Evolutionary conservation across 2,797 vertebrate species (phyloP).

Genomic region (Eutrigla gurnardus): DNA sequence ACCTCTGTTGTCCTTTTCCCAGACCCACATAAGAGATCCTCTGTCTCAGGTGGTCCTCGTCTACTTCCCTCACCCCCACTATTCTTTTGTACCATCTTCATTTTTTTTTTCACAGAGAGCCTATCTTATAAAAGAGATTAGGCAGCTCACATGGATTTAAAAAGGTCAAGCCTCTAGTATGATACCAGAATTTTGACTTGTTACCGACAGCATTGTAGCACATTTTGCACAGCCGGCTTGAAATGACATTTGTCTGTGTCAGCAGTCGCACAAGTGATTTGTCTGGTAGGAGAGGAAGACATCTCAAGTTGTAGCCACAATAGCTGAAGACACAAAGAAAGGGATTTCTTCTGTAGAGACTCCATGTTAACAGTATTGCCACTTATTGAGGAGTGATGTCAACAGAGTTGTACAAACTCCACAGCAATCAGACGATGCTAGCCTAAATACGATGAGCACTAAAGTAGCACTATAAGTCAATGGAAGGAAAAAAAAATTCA

Average conservation of each 20-base stretch:
- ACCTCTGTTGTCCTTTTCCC: constrained; percentile 63
- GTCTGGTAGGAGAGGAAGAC: neutral
- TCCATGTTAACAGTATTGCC: neutral
- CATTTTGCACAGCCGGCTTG: constrained; percentile 29
- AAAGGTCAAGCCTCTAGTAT: constrained; percentile 51
- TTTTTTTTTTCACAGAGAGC: constrained; percentile 30
- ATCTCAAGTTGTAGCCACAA: neutral
- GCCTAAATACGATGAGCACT: neutral
- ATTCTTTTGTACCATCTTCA: constrained; percentile 20
- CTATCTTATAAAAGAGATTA: constrained; percentile 24
- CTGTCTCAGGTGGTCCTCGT: constrained; percentile 57
- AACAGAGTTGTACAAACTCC: neutral
- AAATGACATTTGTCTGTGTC: constrained; percentile 30
- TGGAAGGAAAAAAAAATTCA: constrained; percentile 10
- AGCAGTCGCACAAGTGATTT: neutral
- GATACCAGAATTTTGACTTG: constrained; percentile 33
- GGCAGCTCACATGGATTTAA: constrained; percentile 41
- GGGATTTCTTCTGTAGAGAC: neutral
- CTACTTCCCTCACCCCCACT: constrained; percentile 2
- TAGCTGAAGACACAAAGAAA: constrained; percentile 4
- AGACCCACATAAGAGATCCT: constrained; percentile 60
- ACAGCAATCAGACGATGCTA: constrained; percentile 15
- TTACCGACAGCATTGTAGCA: constrained; percentile 20
- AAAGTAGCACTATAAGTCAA: constrained; percentile 29
- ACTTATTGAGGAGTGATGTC: neutral